Evolutionary conservation across 2,888 invertebrate genomes (phyloP).

Genomic region (Harmothoe impar): DNA sequence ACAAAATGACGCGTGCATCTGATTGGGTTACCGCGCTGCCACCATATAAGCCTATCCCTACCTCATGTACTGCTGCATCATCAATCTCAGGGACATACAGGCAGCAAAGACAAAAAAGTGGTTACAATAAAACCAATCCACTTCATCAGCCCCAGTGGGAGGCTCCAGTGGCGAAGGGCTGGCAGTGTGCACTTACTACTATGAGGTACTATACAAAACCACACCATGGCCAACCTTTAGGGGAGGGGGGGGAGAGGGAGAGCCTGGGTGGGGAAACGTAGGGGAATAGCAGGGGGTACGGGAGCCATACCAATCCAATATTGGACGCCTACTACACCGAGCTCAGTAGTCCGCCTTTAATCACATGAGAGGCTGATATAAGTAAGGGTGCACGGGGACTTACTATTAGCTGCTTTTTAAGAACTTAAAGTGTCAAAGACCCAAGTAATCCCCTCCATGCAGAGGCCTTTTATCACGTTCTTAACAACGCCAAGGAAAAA

Average conservation of each 20-base stretch:
- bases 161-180: background rate
- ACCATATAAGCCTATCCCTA: background rate
- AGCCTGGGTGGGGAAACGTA: background rate
- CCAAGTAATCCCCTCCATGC: constrained; percentile 19
- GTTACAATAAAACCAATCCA: constrained; percentile 49
- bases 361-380: constrained; percentile 1
- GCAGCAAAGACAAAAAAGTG: constrained; percentile 10
- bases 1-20: background rate
- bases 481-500: background rate
- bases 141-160: constrained; percentile 39
- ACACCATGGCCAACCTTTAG: background rate
- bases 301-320: background rate
- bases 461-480: background rate
- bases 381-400: background rate
- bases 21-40: constrained; percentile 3
- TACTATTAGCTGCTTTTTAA: constrained; percentile 23
- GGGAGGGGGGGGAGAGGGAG: background rate
- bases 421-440: background rate
- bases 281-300: background rate
- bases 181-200: background rate
- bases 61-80: background rate
- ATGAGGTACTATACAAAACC: background rate
- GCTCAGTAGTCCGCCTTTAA: background rate
- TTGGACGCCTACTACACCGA: background rate
- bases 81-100: constrained; percentile 27